Conservation (phyloP, 2,888 invertebrate genomes). For the Alsophila aescularia region DNA sequence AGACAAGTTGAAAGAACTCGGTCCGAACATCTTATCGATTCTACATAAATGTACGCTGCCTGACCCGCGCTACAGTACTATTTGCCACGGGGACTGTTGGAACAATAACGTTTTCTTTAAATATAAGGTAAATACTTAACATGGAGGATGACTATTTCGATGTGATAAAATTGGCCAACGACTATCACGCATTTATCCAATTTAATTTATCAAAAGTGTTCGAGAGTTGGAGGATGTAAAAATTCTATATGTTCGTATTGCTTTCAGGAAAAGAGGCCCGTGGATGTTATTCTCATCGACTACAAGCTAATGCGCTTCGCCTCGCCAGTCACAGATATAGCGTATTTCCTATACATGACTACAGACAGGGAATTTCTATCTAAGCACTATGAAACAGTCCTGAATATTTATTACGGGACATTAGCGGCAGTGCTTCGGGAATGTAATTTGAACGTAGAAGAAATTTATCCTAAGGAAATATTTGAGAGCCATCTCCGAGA, state of each 20-base stretch:
- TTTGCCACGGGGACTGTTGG: conserved; percentile 75
- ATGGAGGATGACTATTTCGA: too few relatives aligned
- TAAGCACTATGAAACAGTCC: conserved; percentile 55
- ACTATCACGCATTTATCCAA: not conserved
- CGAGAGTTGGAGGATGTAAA: not conserved
- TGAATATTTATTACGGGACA: conserved; percentile 65
- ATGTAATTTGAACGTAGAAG: conserved; percentile 56
- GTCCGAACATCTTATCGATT: conserved; percentile 52
- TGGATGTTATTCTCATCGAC: conserved; percentile 64
- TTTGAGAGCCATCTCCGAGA: conserved; percentile 59
- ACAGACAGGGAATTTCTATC: conserved; percentile 56
- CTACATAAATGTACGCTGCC: conserved; percentile 58
- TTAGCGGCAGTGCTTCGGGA: conserved; percentile 62
- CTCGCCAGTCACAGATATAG: conserved; percentile 66
- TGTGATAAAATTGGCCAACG: too few relatives aligned
- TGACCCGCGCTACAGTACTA: conserved; percentile 47
- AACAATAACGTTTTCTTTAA: conserved; percentile 65
- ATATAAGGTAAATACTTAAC: conserved; percentile 51
- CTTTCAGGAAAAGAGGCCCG: conserved; percentile 61
- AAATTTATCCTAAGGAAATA: conserved; percentile 57
- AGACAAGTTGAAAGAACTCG: conserved; percentile 50
- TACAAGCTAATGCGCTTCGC: conserved; percentile 62
- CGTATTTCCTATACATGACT: conserved; percentile 68
- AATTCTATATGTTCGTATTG: conserved; percentile 16
- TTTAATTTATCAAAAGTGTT: conserved; percentile 24